These are phyloP conservation scores for Eristalinus sepulchralis DNA, from an alignment of 2,888 invertebrate genomes.

Conservation along the genomic window DNA sequence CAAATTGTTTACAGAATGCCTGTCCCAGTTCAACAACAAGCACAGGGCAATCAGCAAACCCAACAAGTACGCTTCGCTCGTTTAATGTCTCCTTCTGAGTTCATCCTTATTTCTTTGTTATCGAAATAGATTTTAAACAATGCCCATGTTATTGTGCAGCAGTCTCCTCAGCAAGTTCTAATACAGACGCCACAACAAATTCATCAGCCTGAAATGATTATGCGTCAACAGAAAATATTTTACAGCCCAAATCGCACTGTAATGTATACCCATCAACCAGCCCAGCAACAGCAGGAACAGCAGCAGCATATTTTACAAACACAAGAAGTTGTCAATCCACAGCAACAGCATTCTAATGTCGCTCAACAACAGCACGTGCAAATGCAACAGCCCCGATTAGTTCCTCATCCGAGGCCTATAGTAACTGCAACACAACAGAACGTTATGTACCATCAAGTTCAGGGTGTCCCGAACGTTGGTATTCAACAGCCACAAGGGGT, in stretches of 20 bases:
- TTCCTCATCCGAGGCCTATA: slow-evolving; percentile 62
- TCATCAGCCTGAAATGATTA: slow-evolving; percentile 78
- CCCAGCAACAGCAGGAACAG: slow-evolving; percentile 70
- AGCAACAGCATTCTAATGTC: slow-evolving; percentile 71
- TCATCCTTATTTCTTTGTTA: background rate
- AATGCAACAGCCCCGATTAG: slow-evolving; percentile 71
- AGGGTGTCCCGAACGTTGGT: slow-evolving; percentile 71
- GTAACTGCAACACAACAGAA: slow-evolving; percentile 59
- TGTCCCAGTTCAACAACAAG: slow-evolving; percentile 60
- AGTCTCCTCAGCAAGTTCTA: slow-evolving; percentile 78
- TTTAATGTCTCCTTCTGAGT: background rate
- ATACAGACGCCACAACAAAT: slow-evolving; percentile 76
- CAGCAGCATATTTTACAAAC: slow-evolving; percentile 50
- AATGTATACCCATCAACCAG: slow-evolving; percentile 73
- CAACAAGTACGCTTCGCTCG: slow-evolving; percentile 67
- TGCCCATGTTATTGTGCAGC: slow-evolving; percentile 77
- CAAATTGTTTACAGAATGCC: slow-evolving; percentile 72
- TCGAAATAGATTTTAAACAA: slow-evolving; percentile 75
- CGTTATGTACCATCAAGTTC: slow-evolving; percentile 60
- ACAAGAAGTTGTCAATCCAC: slow-evolving; percentile 50
- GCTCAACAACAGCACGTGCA: slow-evolving; percentile 77
- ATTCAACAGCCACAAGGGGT: slow-evolving; percentile 61
- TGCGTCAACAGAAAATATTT: slow-evolving; percentile 78
- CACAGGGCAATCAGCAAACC: slow-evolving; percentile 68
- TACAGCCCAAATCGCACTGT: slow-evolving; percentile 76